A percentile compares a stretch with the other conserved stretches of the same genome.
These are phyloP conservation scores for Mesocricetus auratus DNA, from an alignment of 2,113 vertebrate species.

Conservation along the genomic window DNA sequence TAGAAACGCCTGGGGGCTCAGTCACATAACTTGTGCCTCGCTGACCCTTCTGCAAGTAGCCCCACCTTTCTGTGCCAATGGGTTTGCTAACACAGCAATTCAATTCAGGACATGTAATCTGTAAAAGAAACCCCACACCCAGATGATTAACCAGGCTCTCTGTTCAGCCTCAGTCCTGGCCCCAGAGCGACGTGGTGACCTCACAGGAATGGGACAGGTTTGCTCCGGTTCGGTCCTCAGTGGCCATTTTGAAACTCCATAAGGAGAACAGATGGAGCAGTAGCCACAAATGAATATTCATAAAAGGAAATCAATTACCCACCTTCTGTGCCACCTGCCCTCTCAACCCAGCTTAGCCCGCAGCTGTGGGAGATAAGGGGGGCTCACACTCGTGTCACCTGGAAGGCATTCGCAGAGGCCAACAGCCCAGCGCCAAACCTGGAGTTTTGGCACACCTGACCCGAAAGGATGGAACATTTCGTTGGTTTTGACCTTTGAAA, in stretches of 20 bases:
- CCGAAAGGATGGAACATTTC: conserved; percentile 1
- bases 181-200: conserved; percentile 20
- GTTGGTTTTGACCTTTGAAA: conserved; percentile 60
- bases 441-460: conserved; percentile 32
- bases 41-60: conserved; percentile 40
- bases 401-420: background rate
- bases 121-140: conserved; percentile 50
- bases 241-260: background rate
- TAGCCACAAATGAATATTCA: conserved; percentile 64
- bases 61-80: conserved; percentile 70
- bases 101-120: conserved; percentile 77
- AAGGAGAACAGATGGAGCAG: conserved; percentile 67
- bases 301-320: conserved; percentile 77
- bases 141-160: conserved; percentile 50
- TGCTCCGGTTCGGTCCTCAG: background rate
- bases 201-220: conserved; percentile 49
- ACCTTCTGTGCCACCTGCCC: conserved; percentile 71
- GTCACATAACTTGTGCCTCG: background rate
- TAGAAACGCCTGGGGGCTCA: conserved; percentile 31
- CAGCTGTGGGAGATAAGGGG: conserved; percentile 2
- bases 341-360: conserved; percentile 40
- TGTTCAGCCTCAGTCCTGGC: background rate
- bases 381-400: background rate
- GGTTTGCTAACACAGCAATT: conserved; percentile 57
- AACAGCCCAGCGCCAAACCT: conserved; percentile 18